These are phyloP conservation scores for Leptonema lineaticorne DNA, from an alignment of 1,140 invertebrate species.

Conservation along the genomic window DNA sequence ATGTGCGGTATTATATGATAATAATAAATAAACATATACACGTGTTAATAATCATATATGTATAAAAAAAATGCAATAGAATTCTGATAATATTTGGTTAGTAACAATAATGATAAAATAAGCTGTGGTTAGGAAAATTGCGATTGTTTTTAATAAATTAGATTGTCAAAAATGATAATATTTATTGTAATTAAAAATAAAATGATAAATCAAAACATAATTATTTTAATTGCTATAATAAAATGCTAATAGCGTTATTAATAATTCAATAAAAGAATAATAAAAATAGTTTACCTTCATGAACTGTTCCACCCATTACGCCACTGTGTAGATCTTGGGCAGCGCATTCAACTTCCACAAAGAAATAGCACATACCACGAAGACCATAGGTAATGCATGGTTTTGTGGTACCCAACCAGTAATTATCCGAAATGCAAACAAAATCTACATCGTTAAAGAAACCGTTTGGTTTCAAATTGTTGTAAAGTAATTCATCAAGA, in stretches of 20 bases:
- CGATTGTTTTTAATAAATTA: too few species aligned
- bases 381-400: slow-evolving; percentile 97
- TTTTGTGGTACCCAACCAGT: slow-evolving; percentile 95
- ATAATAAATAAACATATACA: too few species aligned
- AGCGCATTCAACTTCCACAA: slow-evolving; percentile 85
- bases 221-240: too few species aligned
- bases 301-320: slow-evolving; percentile 87
- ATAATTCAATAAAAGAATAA: background rate
- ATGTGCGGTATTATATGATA: too few species aligned
- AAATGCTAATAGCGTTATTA: too few species aligned
- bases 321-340: slow-evolving; percentile 94
- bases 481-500: slow-evolving; percentile 80
- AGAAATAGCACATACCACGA: slow-evolving; percentile 91
- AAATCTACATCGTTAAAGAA: slow-evolving; percentile 88
- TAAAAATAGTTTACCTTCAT: slow-evolving; percentile 54
- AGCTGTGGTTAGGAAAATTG: too few species aligned
- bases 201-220: too few species aligned
- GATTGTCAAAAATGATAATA: background rate
- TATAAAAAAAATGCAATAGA: too few species aligned
- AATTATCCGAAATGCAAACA: slow-evolving; percentile 98
- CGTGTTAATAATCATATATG: too few species aligned
- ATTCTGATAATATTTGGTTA: too few species aligned
- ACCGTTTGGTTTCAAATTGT: slow-evolving; percentile 56
- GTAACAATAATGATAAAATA: too few species aligned
- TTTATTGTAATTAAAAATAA: background rate